Conservation (phyloP, 2,888 invertebrate species). For the Pheosia gnoma region DNA sequence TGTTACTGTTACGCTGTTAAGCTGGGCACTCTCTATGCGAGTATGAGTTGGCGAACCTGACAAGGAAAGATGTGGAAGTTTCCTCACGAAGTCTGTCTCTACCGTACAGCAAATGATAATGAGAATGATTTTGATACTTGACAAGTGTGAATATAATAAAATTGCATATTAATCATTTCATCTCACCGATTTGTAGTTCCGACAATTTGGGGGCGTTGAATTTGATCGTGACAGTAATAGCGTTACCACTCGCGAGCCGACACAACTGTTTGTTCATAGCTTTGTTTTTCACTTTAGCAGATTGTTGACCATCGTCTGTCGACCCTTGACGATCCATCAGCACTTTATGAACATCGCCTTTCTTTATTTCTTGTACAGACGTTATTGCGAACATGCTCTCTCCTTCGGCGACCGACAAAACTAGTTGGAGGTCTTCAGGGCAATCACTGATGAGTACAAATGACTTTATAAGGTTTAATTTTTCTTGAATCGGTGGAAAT, state of each 20-base stretch:
- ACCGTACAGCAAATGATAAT: no score
- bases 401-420: constrained; percentile 59
- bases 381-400: constrained; percentile 64
- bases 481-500: constrained; percentile 64
- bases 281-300: constrained; percentile 53
- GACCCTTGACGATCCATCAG: constrained; percentile 57
- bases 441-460: constrained; percentile 73
- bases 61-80: no score
- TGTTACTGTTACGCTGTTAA: no score
- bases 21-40: no score
- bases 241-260: constrained; percentile 65
- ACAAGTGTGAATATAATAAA: no score
- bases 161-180: no score
- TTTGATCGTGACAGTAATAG: constrained; percentile 64
- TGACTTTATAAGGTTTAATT: constrained; percentile 50
- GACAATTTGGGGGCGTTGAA: constrained; percentile 65
- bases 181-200: constrained; percentile 58
- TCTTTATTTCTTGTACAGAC: constrained; percentile 70
- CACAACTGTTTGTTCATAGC: constrained; percentile 66
- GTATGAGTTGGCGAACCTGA: no score
- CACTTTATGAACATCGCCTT: constrained; percentile 66
- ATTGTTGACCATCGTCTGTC: constrained; percentile 46
- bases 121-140: no score
- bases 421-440: constrained; percentile 65
- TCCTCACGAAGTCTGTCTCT: no score